Conservation (phyloP, 2,888 invertebrate genomes). For the Troides aeacus region DNA sequence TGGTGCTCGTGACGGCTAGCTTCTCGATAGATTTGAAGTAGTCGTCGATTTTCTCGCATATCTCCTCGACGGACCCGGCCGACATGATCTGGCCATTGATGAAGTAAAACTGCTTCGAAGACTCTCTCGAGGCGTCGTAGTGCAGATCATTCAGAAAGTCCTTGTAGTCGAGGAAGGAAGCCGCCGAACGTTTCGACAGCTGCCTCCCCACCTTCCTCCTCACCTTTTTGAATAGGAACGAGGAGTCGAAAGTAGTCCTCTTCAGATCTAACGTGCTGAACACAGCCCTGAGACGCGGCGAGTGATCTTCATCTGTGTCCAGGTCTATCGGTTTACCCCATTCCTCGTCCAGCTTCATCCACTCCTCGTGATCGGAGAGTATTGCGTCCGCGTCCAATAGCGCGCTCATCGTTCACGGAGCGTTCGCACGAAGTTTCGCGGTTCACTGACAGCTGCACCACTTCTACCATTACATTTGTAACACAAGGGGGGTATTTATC, state of each 20-base stretch:
- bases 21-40: slow-evolving; percentile 70
- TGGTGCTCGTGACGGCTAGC: slow-evolving; percentile 52
- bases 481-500: slow-evolving; percentile 3
- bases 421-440: slow-evolving; percentile 7
- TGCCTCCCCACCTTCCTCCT: slow-evolving; percentile 52
- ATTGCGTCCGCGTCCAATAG: slow-evolving; percentile 60
- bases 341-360: slow-evolving; percentile 62
- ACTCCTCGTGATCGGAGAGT: slow-evolving; percentile 62
- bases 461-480: background rate
- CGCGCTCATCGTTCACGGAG: slow-evolving; percentile 37
- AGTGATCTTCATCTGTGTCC: slow-evolving; percentile 58
- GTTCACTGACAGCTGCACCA: slow-evolving; percentile 7
- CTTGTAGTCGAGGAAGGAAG: slow-evolving; percentile 51
- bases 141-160: slow-evolving; percentile 58
- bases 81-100: slow-evolving; percentile 62
- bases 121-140: slow-evolving; percentile 41
- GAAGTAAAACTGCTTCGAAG: slow-evolving; percentile 52
- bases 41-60: slow-evolving; percentile 64
- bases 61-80: slow-evolving; percentile 62
- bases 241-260: slow-evolving; percentile 65
- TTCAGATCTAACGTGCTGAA: slow-evolving; percentile 60
- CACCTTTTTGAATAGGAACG: slow-evolving; percentile 59
- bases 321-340: slow-evolving; percentile 68
- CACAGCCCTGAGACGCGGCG: slow-evolving; percentile 43
- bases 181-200: slow-evolving; percentile 47